Percentiles rank a stretch among this genome's conserved stretches.
Evolutionary conservation across 2,797 vertebrate species (phyloP).

Genomic region (Manis javanica): DNA sequence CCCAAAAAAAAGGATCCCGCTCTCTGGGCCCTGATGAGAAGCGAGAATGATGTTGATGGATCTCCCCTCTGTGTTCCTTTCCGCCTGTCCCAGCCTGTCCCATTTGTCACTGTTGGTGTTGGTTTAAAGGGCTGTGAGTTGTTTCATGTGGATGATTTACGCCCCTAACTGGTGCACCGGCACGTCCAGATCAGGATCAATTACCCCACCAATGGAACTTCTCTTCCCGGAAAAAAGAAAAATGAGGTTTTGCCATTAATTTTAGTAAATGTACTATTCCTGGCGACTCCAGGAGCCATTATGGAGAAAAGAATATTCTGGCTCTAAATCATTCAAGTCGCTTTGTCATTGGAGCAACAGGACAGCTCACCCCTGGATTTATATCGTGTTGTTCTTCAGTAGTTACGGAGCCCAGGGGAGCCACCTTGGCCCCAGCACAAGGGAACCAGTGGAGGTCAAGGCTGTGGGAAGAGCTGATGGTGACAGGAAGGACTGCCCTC

Average conservation of each 20-base stretch:
- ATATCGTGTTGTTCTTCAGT: neutral
- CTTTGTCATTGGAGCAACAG: rapidly evolving
- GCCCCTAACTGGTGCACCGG: slow-evolving; percentile 47
- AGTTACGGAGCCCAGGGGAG: neutral
- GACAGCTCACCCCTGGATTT: neutral
- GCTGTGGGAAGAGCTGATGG: neutral
- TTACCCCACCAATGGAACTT: slow-evolving; percentile 73
- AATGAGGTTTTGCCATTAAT: slow-evolving; percentile 78
- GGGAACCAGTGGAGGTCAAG: neutral
- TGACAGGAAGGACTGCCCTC: neutral
- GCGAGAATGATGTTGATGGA: slow-evolving; percentile 10
- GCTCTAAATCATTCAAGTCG: slow-evolving; percentile 58
- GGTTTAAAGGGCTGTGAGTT: slow-evolving; percentile 67
- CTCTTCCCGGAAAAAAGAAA: slow-evolving; percentile 78
- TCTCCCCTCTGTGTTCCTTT: neutral
- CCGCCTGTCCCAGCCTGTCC: slow-evolving; percentile 30
- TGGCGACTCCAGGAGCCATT: slow-evolving; percentile 64
- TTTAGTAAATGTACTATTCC: slow-evolving; percentile 77
- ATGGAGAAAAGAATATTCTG: slow-evolving; percentile 59
- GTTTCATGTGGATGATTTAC: slow-evolving; percentile 74
- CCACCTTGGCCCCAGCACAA: neutral
- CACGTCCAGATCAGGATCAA: slow-evolving; percentile 72
- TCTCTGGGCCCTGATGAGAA: neutral
- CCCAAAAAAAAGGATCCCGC: neutral
- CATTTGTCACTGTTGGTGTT: slow-evolving; percentile 70